Conservation (phyloP, 2,888 invertebrate genomes). For the Oligia latruncula region DNA sequence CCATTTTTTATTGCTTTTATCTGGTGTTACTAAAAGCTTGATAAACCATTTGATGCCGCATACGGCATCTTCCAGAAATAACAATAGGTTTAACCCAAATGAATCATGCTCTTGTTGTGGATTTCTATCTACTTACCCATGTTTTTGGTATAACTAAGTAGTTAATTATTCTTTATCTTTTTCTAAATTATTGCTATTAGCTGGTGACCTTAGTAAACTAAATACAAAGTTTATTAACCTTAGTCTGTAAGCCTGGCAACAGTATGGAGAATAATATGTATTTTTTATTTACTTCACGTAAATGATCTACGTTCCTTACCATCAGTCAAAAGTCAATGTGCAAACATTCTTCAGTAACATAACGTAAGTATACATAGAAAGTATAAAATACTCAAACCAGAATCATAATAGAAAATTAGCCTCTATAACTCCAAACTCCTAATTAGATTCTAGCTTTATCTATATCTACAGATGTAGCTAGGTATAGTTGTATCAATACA, state of each 20-base stretch:
- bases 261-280: not conserved
- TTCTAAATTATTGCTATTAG: not conserved
- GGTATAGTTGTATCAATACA: constrained; percentile 3
- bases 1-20: constrained; percentile 21
- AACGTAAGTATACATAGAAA: not conserved
- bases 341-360: not conserved
- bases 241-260: not conserved
- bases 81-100: constrained; percentile 10
- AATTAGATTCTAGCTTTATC: not conserved
- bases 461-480: not conserved
- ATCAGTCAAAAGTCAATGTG: not conserved
- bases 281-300: not conserved
- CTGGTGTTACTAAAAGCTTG: constrained; percentile 12
- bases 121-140: not conserved
- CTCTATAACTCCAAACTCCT: not conserved
- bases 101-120: constrained; percentile 1
- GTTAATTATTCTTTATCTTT: constrained; percentile 5
- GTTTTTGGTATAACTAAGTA: not conserved
- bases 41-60: constrained; percentile 20
- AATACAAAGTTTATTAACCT: not conserved
- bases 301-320: not conserved
- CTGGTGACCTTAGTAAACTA: not conserved
- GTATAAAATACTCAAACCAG: not conserved
- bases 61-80: constrained; percentile 10
- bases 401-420: not conserved